phyloP scores from a whole-genome alignment of 1,140 invertebrate genomes.

The Drosophila lini region DNA sequence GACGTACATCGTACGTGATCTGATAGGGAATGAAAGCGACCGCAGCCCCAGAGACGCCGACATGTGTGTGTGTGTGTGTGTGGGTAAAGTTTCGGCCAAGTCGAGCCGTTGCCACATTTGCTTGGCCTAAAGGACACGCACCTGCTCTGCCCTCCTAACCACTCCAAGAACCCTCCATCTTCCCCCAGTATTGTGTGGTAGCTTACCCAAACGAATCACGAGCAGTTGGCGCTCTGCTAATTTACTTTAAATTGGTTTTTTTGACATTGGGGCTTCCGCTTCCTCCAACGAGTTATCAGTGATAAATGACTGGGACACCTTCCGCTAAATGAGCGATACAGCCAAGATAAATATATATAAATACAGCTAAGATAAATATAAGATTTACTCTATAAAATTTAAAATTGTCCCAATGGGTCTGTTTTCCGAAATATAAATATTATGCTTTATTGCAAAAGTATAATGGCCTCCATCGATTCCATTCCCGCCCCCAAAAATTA shows the following conservation, averaged over 20 bases:
- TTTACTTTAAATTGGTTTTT: constrained; percentile 81
- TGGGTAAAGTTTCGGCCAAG: constrained; percentile 70
- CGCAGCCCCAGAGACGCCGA: constrained; percentile 47
- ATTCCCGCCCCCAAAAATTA: constrained; percentile 16
- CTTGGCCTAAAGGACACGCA: constrained; percentile 55
- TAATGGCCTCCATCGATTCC: not conserved
- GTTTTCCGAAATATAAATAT: not conserved
- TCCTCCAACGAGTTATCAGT: constrained; percentile 56
- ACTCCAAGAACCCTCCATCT: not conserved
- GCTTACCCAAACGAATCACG: constrained; percentile 41
- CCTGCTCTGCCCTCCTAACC: constrained; percentile 14
- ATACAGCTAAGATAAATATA: too few relatives aligned
- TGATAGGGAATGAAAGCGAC: constrained; percentile 74
- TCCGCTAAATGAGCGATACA: not conserved
- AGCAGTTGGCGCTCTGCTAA: constrained; percentile 57
- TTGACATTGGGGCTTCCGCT: constrained; percentile 37
- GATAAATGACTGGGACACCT: constrained; percentile 64
- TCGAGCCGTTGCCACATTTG: constrained; percentile 60
- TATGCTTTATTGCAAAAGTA: not conserved
- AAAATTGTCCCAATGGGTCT: not conserved
- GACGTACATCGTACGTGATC: constrained; percentile 68
- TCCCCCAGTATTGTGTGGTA: constrained; percentile 18
- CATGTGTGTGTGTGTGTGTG: constrained; percentile 33
- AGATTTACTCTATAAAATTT: not conserved
- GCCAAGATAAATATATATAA: too few relatives aligned